Evolutionary conservation across 2,113 vertebrate species (phyloP).

Genomic region (human): DNA sequence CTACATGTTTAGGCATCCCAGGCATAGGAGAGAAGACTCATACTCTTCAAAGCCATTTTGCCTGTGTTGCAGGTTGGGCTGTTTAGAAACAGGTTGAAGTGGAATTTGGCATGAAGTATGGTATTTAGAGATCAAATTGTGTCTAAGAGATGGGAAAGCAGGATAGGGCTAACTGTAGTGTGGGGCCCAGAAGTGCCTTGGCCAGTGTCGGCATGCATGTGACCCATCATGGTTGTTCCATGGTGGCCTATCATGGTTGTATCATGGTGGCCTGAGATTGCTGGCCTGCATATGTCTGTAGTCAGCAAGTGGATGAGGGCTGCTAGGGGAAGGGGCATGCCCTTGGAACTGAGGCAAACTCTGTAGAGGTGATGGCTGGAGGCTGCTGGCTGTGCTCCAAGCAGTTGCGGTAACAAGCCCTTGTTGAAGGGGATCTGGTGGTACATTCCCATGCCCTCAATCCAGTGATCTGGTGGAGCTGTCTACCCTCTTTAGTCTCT

Average conservation of each 20-base stretch:
- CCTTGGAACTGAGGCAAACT: not conserved
- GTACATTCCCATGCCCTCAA: not conserved
- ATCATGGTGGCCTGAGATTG: not conserved
- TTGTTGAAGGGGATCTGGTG: not conserved
- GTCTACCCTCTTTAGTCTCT: not conserved
- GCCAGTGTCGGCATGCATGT: rapidly evolving
- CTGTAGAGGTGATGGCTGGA: not conserved
- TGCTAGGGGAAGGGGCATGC: not conserved
- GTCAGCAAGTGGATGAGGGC: not conserved
- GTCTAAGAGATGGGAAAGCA: not conserved
- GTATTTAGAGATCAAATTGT: not conserved
- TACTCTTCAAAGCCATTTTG: not conserved
- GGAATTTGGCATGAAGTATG: not conserved
- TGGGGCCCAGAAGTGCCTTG: not conserved
- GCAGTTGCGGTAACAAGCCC: not conserved
- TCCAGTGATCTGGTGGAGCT: too few relatives aligned
- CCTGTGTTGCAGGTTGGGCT: not conserved
- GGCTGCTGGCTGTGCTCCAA: not conserved
- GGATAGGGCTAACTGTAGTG: not conserved
- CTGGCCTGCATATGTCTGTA: not conserved
- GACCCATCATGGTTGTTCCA: not conserved
- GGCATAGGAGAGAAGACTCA: not conserved
- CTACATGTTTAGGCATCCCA: not conserved
- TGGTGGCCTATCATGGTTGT: not conserved
- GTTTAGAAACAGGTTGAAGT: not conserved